Percentiles rank a stretch among this genome's conserved stretches.
phyloP scores from a whole-genome alignment of 1,140 invertebrate genomes.

The Oedothorax gibbosus region DNA sequence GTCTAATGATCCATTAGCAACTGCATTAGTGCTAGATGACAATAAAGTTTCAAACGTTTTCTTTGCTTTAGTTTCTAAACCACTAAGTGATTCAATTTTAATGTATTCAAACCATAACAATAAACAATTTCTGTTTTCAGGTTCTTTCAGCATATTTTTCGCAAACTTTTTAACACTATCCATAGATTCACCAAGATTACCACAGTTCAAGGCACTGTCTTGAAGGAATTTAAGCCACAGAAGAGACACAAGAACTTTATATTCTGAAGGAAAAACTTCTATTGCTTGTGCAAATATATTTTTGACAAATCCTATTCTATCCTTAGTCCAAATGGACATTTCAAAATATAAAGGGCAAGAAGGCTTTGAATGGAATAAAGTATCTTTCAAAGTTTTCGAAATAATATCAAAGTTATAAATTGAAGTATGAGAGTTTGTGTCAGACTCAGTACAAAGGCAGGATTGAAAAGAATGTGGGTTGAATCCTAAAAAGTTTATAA shows the following conservation, averaged over 20 bases:
- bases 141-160: slow-evolving; percentile 68
- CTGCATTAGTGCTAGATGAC: slow-evolving; percentile 62
- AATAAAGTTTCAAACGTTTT: slow-evolving; percentile 68
- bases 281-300: slow-evolving; percentile 62
- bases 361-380: slow-evolving; percentile 9
- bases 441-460: not conserved
- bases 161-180: slow-evolving; percentile 67
- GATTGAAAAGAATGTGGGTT: slow-evolving; percentile 30
- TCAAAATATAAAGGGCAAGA: slow-evolving; percentile 15
- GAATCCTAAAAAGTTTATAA: slow-evolving; percentile 68
- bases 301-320: slow-evolving; percentile 59
- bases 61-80: slow-evolving; percentile 66
- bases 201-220: not conserved
- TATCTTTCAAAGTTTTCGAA: slow-evolving; percentile 48
- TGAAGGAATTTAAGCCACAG: slow-evolving; percentile 42
- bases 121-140: slow-evolving; percentile 68
- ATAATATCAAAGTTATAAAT: slow-evolving; percentile 60
- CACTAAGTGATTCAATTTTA: slow-evolving; percentile 65
- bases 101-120: slow-evolving; percentile 69
- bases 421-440: slow-evolving; percentile 11
- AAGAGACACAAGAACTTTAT: slow-evolving; percentile 63
- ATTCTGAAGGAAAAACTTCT: slow-evolving; percentile 61
- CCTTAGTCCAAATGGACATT: not conserved
- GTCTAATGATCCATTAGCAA: not conserved
- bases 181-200: slow-evolving; percentile 61